Evolutionary conservation across 2,888 invertebrate species (phyloP), one percentile per base, ranked within the genome.

Genomic region (Empis livida): DNA sequence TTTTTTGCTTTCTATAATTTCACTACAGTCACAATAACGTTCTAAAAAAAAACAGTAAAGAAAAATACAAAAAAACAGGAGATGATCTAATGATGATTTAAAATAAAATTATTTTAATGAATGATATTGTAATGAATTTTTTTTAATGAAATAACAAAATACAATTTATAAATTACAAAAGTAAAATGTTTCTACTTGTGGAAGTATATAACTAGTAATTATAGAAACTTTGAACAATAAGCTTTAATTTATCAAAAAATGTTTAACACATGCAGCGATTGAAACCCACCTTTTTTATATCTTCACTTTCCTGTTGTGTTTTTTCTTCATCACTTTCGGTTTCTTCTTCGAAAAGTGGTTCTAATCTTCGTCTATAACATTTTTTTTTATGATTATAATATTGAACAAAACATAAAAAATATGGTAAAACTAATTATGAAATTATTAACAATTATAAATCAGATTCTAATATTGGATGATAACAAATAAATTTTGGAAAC

Each of bases 271-370:
- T 50, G 50, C 52, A 47, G 49, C 50, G 37, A 43, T 15, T n/a
- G 20, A 23, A 65, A 66, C 65, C 65, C 65, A 66, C 65, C 65
- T 66, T 66, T 66, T 67, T 68, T 54, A 67, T 53, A 56, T 66
- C 65, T 55, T 67, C 65, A 61, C 65, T 65, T 56, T 68, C 68
- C 59, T 64, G 64, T 48, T 67, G 67, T 15, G 66, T 65, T 54
- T 65, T 64, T 56, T 68, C 67, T 52, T 74, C 72, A 51, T 72
- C 75, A 56, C 79, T 80, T 59, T 82, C 82, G 16, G 84, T 84
- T 56, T 89, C 88, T 69, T 89, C 89, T 68, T 89, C 88, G 54
- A 85, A 78, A 8, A 89, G 74, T 44, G 89, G 88, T 64, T 89
- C 89, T 60, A 89, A 70, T 56, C 87, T 77, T 68, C 85, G 74